Percentiles rank a stretch among this genome's conserved stretches.
Conservation (phyloP, 2,888 invertebrate species). For the Osedax frankpressi region DNA sequence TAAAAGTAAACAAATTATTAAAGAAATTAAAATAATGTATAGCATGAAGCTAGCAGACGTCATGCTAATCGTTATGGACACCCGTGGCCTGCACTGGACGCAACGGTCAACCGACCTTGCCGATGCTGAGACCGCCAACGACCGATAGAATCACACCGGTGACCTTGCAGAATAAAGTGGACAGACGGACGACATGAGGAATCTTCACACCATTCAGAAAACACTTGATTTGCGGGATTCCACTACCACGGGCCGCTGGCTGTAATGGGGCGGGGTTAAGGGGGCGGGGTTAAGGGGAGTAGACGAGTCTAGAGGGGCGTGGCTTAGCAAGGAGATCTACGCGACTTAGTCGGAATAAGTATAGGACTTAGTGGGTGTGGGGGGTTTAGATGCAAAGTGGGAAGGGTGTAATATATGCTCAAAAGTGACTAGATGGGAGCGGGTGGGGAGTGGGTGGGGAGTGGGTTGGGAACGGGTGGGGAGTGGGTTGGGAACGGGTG, state of each 20-base stretch:
- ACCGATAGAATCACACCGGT: constrained; percentile 43
- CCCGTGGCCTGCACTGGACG: neutral
- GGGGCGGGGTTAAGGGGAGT: neutral
- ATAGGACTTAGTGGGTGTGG: too few species aligned
- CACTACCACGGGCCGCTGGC: constrained; percentile 45
- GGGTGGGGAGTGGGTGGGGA: too few species aligned
- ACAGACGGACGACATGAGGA: constrained; percentile 39
- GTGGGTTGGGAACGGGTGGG: too few species aligned
- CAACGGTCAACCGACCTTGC: constrained; percentile 37
- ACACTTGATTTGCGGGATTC: constrained; percentile 45
- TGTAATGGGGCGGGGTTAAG: constrained; percentile 24
- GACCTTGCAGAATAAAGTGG: constrained; percentile 41
- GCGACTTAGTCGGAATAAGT: too few species aligned
- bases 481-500: too few species aligned
- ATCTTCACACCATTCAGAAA: constrained; percentile 45
- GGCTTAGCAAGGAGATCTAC: neutral
- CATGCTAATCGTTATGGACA: neutral
- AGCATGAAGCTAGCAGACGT: neutral
- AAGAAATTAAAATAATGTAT: neutral
- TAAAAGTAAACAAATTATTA: neutral
- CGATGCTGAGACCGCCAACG: constrained; percentile 43
- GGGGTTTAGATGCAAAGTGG: too few species aligned
- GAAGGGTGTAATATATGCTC: too few species aligned
- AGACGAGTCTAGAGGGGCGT: neutral
- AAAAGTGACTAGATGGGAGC: too few species aligned